phyloP scores from a whole-genome alignment of 2,888 invertebrate genomes.

The Calliphora vomitoria region DNA sequence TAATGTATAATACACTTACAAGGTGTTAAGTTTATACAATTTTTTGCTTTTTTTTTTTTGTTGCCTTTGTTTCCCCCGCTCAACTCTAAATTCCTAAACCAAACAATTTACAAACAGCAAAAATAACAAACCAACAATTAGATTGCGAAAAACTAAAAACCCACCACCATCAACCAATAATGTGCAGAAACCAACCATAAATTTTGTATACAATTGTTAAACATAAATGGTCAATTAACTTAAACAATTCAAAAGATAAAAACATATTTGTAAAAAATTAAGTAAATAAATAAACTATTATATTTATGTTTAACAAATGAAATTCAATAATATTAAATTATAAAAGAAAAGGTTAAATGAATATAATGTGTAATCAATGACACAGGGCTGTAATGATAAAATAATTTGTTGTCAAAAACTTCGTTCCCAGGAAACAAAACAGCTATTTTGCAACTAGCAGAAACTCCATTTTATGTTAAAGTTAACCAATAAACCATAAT shows the following conservation, averaged over 20 bases:
- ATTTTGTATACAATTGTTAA: slow-evolving; percentile 60
- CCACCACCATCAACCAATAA: slow-evolving; percentile 32
- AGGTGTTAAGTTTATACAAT: slow-evolving; percentile 49
- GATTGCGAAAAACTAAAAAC: slow-evolving; percentile 54
- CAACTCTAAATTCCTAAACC: slow-evolving; percentile 37
- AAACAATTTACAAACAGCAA: slow-evolving; percentile 3
- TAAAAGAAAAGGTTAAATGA: not conserved
- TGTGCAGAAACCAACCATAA: slow-evolving; percentile 60
- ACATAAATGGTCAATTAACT: slow-evolving; percentile 70
- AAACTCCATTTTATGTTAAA: too few species aligned
- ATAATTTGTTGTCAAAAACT: too few species aligned
- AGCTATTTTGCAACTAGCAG: too few species aligned
- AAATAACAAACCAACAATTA: slow-evolving; percentile 41
- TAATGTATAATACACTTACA: slow-evolving; percentile 53
- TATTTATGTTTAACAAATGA: not conserved
- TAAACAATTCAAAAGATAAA: slow-evolving; percentile 38
- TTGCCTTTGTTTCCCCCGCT: not conserved
- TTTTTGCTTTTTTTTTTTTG: slow-evolving; percentile 13
- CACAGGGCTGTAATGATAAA: too few species aligned
- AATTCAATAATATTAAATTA: not conserved
- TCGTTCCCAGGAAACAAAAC: too few species aligned
- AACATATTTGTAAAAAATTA: not conserved
- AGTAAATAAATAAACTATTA: slow-evolving; percentile 1
- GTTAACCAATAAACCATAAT: too few species aligned
- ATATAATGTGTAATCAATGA: too few species aligned